Base-by-base conservation (phyloP, 2,797 vertebrate genomes). In the Micrastur ruficollis region DNA sequence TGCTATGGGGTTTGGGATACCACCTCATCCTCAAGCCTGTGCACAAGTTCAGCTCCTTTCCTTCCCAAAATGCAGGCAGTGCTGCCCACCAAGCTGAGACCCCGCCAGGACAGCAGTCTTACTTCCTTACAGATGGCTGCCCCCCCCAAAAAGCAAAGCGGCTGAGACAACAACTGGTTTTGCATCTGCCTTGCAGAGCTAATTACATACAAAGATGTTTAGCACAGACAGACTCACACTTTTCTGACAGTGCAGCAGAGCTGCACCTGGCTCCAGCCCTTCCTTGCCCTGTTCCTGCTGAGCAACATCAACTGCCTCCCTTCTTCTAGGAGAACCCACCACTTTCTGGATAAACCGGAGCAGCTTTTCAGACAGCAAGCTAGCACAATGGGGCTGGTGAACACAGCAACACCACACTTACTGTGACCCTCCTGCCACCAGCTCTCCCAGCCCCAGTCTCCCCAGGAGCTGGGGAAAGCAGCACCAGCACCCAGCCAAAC, bases 21-120 rank as follows among this genome's bases (percentile, higher is more conserved):
- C 29, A 34, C 20, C 52, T 76, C 42, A 22, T 23, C 25, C 20
- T 32, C 13, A 25, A 55, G 17, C 38, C 40, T 34, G 42, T 25
- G 22, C 44, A 31, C 15, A 50, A 55, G 58, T 38, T 55, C 52
- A 53, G 40, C 31, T 83, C 61, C 44, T 68, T 72, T 29, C 53
- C 16, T 56, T 59, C 32, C 62, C 34, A 42, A 58, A 70, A 70
- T 0, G 0, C 42, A 34, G 27, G 23, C 49, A 50, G n/a, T 0
- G 1, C 61, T 82, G 66, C 49, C 22, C 26, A 42, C 14, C 7
- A 3, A 26, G 31, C 4, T 36, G 29, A 78, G 58, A 27, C 29
- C 8, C 17, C 0, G 0, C 18, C 4, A 34, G 63, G 53, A 53
- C 12, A 66, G 46, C 27, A 49, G 32, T 2, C 1, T 27, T 49